Conservation (phyloP, 2,888 invertebrate species). For the Unio pictorum region DNA sequence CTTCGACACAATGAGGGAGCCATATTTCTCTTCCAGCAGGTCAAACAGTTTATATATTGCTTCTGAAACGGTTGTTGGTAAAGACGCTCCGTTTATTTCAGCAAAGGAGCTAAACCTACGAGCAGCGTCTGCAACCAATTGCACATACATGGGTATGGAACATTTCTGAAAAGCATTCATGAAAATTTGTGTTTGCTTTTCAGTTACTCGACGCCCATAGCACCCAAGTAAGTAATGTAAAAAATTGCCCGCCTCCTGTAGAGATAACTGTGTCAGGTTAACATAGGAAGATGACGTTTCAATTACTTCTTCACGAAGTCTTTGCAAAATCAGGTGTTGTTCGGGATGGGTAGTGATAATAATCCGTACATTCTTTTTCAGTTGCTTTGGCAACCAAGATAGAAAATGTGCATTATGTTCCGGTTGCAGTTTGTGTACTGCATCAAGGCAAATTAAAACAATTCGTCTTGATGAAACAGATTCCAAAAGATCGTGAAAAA, state of each 20-base stretch:
- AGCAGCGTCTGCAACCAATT: constrained; percentile 49
- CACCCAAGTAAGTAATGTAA: constrained; percentile 37
- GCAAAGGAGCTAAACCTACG: constrained; percentile 46
- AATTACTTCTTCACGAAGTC: constrained; percentile 42
- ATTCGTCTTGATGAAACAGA: constrained; percentile 49
- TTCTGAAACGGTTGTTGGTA: constrained; percentile 44
- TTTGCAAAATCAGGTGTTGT: constrained; percentile 44
- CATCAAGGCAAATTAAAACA: constrained; percentile 62
- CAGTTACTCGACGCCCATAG: constrained; percentile 46
- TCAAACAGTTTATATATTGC: constrained; percentile 55
- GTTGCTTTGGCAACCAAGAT: constrained; percentile 62
- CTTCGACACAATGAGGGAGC: constrained; percentile 50
- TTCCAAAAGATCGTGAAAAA: constrained; percentile 51
- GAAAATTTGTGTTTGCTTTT: constrained; percentile 50
- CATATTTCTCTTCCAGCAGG: constrained; percentile 57
- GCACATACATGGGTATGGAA: constrained; percentile 58
- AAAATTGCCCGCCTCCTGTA: constrained; percentile 34
- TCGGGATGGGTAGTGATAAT: constrained; percentile 54
- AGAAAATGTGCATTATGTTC: constrained; percentile 54
- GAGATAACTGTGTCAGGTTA: constrained; percentile 29
- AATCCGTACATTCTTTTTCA: constrained; percentile 64
- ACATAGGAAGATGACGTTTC: constrained; percentile 21
- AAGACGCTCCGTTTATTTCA: constrained; percentile 11
- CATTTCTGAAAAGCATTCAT: constrained; percentile 44
- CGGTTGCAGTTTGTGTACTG: constrained; percentile 40